A percentile compares a stretch with the other conserved stretches of the same genome.
Evolutionary conservation across 2,797 vertebrate genomes (phyloP).

Genomic region (Taeniopygia guttata): DNA sequence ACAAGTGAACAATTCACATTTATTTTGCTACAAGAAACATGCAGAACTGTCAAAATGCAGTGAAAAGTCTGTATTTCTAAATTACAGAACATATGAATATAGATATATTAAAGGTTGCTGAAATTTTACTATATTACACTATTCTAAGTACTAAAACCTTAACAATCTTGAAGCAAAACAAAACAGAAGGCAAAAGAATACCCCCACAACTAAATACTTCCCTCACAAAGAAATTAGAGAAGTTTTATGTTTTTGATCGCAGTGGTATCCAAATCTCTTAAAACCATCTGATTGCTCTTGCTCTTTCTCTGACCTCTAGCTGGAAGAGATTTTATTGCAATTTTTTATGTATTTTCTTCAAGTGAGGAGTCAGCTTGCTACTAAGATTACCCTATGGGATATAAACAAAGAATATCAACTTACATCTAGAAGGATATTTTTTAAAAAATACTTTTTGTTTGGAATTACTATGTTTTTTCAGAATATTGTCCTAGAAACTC

Average conservation of each 20-base stretch:
- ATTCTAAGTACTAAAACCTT: background rate
- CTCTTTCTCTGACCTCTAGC: conserved; percentile 11
- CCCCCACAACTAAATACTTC: background rate
- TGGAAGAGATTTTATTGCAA: conserved; percentile 5
- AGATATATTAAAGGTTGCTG: background rate
- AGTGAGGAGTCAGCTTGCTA: conserved; percentile 17
- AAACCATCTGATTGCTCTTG: background rate
- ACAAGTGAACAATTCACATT: background rate
- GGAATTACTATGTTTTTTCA: conserved; percentile 5
- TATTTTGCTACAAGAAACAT: background rate
- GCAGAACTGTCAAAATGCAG: background rate
- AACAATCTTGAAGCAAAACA: background rate
- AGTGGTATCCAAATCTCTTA: background rate
- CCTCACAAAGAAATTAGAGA: background rate
- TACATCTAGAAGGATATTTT: background rate
- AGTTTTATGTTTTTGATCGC: background rate
- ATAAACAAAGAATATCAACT: conserved; percentile 8
- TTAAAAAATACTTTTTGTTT: conserved; percentile 20
- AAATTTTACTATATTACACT: background rate
- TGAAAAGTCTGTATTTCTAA: background rate
- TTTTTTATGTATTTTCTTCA: background rate
- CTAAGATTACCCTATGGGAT: background rate
- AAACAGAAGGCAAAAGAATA: background rate
- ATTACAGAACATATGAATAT: background rate
- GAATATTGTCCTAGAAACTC: conserved; percentile 39